Conservation (phyloP, 2,113 vertebrate species). For the Acrocephalus arundinaceus region DNA sequence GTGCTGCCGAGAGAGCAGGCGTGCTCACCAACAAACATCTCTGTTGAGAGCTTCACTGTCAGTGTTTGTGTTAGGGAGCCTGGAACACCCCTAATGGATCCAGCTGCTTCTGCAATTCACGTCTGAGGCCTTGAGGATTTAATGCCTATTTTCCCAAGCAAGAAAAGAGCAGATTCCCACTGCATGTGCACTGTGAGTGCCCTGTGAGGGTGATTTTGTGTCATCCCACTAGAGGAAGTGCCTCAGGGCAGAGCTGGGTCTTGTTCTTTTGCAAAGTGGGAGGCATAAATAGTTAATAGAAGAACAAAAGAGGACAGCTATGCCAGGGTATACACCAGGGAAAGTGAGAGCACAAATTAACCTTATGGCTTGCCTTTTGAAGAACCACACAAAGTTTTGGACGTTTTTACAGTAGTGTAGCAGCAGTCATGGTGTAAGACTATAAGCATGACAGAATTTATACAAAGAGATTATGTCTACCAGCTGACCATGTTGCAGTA, state of each 20-base stretch:
- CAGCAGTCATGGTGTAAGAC: neutral
- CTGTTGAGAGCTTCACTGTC: neutral
- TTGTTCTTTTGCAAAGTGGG: neutral
- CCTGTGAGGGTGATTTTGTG: neutral
- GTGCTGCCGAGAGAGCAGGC: neutral
- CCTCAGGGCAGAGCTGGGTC: neutral
- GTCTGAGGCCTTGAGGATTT: neutral
- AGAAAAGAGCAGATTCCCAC: neutral
- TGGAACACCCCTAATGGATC: neutral
- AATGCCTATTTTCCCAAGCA: neutral
- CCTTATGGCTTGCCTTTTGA: neutral
- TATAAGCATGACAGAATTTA: neutral
- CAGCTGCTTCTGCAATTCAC: neutral
- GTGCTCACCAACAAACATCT: neutral
- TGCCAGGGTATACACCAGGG: neutral
- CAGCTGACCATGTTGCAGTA: neutral
- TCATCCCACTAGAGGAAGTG: neutral
- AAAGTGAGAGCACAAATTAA: neutral
- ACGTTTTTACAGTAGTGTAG: neutral
- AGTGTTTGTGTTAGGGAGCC: neutral
- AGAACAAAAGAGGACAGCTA: conserved; percentile 17
- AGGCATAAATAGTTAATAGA: conserved; percentile 25
- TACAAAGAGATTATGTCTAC: neutral
- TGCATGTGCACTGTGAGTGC: neutral
- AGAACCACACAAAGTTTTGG: neutral